Conservation (phyloP, 2,797 vertebrate species). For the Pangasius sanitwongsei region DNA sequence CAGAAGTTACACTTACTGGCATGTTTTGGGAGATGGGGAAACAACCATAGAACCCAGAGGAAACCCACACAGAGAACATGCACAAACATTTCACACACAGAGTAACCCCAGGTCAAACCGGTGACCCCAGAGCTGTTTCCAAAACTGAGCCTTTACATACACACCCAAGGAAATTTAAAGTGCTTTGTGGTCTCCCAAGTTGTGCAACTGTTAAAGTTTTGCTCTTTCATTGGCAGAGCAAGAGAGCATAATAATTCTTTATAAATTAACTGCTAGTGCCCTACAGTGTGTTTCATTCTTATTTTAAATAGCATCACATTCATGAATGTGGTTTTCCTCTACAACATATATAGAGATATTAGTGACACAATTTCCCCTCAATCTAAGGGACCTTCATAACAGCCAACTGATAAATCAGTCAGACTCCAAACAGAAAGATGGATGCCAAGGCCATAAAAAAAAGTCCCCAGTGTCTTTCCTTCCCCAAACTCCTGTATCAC, state of each 20-base stretch:
- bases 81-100: not conserved
- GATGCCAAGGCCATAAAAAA: not conserved
- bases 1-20: not conserved
- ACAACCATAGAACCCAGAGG: not conserved
- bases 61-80: not conserved
- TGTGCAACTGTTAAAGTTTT: not conserved
- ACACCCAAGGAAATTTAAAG: not conserved
- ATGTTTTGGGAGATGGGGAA: not conserved
- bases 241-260: not conserved
- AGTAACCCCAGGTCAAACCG: not conserved
- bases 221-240: not conserved
- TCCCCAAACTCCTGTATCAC: not conserved
- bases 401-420: not conserved
- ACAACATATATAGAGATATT: not conserved
- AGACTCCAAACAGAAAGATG: not conserved
- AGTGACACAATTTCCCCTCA: not conserved
- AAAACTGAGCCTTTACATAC: not conserved
- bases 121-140: not conserved
- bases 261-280: not conserved
- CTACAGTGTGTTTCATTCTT: not conserved
- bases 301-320: not conserved
- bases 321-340: not conserved
- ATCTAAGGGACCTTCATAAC: not conserved
- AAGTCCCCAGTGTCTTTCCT: not conserved
- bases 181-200: not conserved